Percentiles rank a stretch among this genome's conserved stretches.
Evolutionary conservation across 2,797 vertebrate genomes (phyloP).

Genomic region (Propithecus deckenii): DNA sequence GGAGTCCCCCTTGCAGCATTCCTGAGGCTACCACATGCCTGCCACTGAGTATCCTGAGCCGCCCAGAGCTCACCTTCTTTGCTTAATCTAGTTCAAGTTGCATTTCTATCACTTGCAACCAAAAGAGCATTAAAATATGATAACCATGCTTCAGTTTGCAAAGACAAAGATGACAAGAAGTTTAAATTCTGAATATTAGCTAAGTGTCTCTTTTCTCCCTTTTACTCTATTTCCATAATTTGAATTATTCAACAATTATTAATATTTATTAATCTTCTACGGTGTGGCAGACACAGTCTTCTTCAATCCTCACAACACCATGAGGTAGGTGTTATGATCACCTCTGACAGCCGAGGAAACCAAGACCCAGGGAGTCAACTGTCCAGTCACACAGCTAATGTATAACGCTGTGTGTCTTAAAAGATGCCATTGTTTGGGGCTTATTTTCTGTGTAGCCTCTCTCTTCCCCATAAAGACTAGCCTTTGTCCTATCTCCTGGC

Average conservation of each 20-base stretch:
- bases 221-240: not conserved
- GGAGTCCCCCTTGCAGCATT: not conserved
- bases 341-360: not conserved
- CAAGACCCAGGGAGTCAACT: not conserved
- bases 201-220: not conserved
- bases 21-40: not conserved
- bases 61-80: not conserved
- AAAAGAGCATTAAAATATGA: not conserved
- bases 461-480: not conserved
- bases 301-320: not conserved
- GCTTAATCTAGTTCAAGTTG: not conserved
- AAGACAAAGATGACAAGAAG: not conserved
- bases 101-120: not conserved
- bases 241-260: not conserved
- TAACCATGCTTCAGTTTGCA: not conserved
- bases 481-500: not conserved
- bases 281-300: not conserved
- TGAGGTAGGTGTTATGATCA: not conserved
- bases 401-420: not conserved
- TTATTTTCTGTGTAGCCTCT: not conserved
- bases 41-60: not conserved
- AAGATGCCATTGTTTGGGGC: not conserved
- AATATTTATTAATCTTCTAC: not conserved
- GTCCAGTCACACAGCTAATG: not conserved
- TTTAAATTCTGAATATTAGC: not conserved